Percentiles rank a stretch among this genome's conserved stretches.
Evolutionary conservation across 2,797 vertebrate species (phyloP).

Genomic region (Ctenopoma kingsleyae): DNA sequence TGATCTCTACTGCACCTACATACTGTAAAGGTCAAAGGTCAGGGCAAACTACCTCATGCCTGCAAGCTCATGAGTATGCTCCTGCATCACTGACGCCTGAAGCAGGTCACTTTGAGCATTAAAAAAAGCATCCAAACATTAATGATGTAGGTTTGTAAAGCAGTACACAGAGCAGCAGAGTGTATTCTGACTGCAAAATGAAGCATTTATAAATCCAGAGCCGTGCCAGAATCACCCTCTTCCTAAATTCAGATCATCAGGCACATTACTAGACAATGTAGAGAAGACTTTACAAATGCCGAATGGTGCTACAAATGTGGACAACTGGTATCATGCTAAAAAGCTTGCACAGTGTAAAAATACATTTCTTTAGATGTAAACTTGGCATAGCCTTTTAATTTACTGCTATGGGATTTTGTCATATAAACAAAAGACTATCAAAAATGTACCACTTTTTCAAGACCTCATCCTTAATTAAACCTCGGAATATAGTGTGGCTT

Average conservation of each 20-base stretch:
- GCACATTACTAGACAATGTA: conserved; percentile 14
- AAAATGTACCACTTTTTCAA: neutral
- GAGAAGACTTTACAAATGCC: conserved; percentile 13
- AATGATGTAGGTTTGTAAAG: conserved; percentile 13
- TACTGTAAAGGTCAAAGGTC: conserved; percentile 29
- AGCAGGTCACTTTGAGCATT: neutral
- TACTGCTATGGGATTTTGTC: neutral
- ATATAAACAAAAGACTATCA: neutral
- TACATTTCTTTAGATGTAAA: neutral
- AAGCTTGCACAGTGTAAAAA: neutral
- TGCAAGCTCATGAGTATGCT: conserved; percentile 2
- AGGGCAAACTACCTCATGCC: neutral
- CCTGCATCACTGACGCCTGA: conserved; percentile 8
- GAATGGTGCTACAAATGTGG: neutral
- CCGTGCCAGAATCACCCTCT: conserved; percentile 29
- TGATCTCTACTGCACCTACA: neutral
- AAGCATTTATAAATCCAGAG: conserved; percentile 44
- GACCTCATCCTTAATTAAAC: neutral
- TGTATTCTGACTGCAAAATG: conserved; percentile 34
- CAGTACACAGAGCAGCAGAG: conserved; percentile 1
- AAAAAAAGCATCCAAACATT: conserved; percentile 14
- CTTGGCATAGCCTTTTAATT: neutral
- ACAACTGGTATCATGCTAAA: conserved; percentile 1
- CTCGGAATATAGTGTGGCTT: too few relatives aligned
- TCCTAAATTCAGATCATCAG: conserved; percentile 20